These are phyloP conservation scores for Carposina sasakii DNA, from an alignment of 1,140 invertebrate species.

Conservation along the genomic window DNA sequence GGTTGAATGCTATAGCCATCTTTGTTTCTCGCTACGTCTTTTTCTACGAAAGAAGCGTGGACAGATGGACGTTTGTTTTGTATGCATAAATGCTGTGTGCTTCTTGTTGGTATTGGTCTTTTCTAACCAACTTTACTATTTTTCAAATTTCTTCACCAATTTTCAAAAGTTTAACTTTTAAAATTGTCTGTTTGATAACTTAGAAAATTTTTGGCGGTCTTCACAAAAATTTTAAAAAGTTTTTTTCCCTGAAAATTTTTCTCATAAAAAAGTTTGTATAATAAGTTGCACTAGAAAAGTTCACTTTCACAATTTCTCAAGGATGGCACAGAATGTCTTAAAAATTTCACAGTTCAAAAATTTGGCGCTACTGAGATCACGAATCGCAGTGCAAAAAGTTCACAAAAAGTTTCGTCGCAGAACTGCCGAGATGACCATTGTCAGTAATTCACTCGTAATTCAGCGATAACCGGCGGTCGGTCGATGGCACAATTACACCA, in stretches of 20 bases:
- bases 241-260: constrained; percentile 14
- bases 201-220: constrained; percentile 1
- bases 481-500: constrained; percentile 62
- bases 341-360: constrained; percentile 32
- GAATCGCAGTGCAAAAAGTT: constrained; percentile 32
- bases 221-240: background rate
- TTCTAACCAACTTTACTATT: constrained; percentile 15
- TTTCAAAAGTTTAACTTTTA: constrained; percentile 4
- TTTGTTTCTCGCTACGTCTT: constrained; percentile 53
- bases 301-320: constrained; percentile 35
- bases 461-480: constrained; percentile 49
- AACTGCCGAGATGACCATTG: constrained; percentile 44
- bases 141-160: background rate
- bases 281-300: too few species aligned
- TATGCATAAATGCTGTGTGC: constrained; percentile 57
- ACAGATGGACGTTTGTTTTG: constrained; percentile 56
- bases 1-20: constrained; percentile 72
- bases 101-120: constrained; percentile 27
- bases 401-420: constrained; percentile 52
- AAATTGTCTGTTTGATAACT: background rate
- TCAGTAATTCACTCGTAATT: constrained; percentile 58
- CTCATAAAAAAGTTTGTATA: too few species aligned
- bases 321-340: constrained; percentile 39
- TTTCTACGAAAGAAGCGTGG: constrained; percentile 62
- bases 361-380: constrained; percentile 46